Evolutionary conservation across 2,888 invertebrate genomes (phyloP).

Genomic region (Orthonevra nobilis): DNA sequence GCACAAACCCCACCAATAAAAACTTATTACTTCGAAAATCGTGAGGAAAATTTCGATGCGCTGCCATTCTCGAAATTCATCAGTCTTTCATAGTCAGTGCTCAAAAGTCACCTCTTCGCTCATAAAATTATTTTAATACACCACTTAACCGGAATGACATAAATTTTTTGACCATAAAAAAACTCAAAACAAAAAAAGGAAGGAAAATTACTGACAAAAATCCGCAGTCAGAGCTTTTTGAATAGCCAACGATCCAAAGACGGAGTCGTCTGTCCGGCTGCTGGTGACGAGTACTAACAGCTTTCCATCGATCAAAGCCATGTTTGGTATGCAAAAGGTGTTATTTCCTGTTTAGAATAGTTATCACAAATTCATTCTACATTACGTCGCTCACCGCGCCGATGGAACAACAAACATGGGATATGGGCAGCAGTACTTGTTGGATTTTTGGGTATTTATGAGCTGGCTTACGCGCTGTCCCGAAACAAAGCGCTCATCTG

Average conservation of each 20-base stretch:
- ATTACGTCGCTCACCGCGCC: slow-evolving; percentile 51
- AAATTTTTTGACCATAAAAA: slow-evolving; percentile 48
- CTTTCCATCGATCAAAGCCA: slow-evolving; percentile 62
- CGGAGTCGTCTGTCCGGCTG: slow-evolving; percentile 43
- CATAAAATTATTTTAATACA: slow-evolving; percentile 63
- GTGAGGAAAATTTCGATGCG: slow-evolving; percentile 56
- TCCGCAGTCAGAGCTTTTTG: too few species aligned
- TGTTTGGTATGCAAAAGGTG: slow-evolving; percentile 67
- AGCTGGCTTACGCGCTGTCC: slow-evolving; percentile 26
- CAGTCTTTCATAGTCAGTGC: slow-evolving; percentile 2
- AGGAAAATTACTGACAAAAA: background rate
- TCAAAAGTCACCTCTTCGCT: slow-evolving; percentile 50
- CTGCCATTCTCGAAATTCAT: slow-evolving; percentile 13
- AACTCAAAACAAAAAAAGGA: slow-evolving; percentile 14
- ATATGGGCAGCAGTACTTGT: too few species aligned
- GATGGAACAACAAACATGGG: too few species aligned
- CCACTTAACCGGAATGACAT: slow-evolving; percentile 63
- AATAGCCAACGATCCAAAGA: slow-evolving; percentile 13
- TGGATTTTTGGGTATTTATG: slow-evolving; percentile 21
- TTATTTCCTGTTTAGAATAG: slow-evolving; percentile 70
- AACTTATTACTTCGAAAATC: slow-evolving; percentile 57
- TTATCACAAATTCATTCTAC: slow-evolving; percentile 66
- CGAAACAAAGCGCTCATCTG: slow-evolving; percentile 27
- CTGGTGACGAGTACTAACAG: slow-evolving; percentile 49
- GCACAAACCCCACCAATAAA: slow-evolving; percentile 47